These are phyloP conservation scores for Heteromyza rotundicornis DNA, from an alignment of 2,888 invertebrate genomes.

Conservation along the genomic window DNA sequence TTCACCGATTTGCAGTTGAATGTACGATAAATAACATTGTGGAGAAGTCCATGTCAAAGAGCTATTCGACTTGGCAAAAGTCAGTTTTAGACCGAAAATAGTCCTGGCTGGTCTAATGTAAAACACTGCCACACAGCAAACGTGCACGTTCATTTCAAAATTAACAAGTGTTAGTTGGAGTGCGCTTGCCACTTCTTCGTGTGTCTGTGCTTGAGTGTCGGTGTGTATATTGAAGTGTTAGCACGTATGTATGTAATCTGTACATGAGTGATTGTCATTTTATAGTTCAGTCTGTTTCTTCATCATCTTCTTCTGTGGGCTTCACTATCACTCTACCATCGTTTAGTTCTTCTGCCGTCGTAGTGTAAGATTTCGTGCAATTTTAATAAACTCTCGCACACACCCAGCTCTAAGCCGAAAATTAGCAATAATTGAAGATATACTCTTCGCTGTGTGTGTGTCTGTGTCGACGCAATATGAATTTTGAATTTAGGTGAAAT, in stretches of 20 bases:
- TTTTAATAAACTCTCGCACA: background rate
- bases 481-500: too few relatives aligned
- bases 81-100: too few relatives aligned
- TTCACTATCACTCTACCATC: slow-evolving; percentile 27
- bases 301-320: too few relatives aligned
- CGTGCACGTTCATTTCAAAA: slow-evolving; percentile 42
- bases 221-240: slow-evolving; percentile 6
- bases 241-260: slow-evolving; percentile 14
- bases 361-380: background rate
- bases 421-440: background rate
- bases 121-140: slow-evolving; percentile 22
- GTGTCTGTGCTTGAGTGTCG: slow-evolving; percentile 36
- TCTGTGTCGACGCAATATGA: too few relatives aligned
- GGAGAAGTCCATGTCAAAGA: too few relatives aligned
- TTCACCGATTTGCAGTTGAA: too few relatives aligned
- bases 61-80: too few relatives aligned
- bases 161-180: slow-evolving; percentile 45
- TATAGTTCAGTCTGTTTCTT: slow-evolving; percentile 45
- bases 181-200: slow-evolving; percentile 45
- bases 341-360: background rate
- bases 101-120: too few relatives aligned
- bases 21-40: too few relatives aligned
- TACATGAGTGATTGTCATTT: slow-evolving; percentile 30
- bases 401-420: background rate
- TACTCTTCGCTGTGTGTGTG: background rate